Conservation (phyloP, 1,140 invertebrate genomes). For the Galleria mellonella region DNA sequence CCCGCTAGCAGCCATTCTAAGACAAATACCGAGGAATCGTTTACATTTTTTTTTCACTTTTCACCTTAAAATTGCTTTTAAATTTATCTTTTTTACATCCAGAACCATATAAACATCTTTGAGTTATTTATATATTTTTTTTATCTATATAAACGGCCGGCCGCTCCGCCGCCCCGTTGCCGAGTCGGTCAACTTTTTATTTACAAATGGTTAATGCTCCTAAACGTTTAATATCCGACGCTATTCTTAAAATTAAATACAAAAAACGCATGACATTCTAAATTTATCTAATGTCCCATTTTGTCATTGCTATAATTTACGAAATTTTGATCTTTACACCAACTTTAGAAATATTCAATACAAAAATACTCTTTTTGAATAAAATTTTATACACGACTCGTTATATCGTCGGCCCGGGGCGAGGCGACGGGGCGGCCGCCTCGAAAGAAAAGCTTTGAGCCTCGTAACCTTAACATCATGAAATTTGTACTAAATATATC, state of each 20-base stretch:
- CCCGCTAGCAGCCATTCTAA: conserved; percentile 58
- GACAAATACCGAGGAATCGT: conserved; percentile 69
- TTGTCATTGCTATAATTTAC: conserved; percentile 72
- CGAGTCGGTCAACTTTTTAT: conserved; percentile 65
- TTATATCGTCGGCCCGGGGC: conserved; percentile 44
- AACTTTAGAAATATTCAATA: conserved; percentile 76
- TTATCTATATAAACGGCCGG: conserved; percentile 67
- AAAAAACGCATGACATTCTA: conserved; percentile 74
- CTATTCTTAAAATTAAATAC: conserved; percentile 75
- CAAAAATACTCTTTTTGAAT: conserved; percentile 76
- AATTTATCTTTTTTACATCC: conserved; percentile 73
- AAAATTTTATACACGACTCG: conserved; percentile 74
- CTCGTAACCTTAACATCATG: conserved; percentile 72
- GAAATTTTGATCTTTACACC: conserved; percentile 75
- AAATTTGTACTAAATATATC: conserved; percentile 76
- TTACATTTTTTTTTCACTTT: conserved; percentile 56
- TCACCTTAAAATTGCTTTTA: conserved; percentile 66
- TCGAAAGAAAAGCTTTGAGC: conserved; percentile 72
- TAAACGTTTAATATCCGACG: conserved; percentile 73
- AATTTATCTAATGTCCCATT: conserved; percentile 71
- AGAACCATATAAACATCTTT: conserved; percentile 76
- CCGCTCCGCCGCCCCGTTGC: conserved; percentile 38
- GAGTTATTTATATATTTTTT: conserved; percentile 73
- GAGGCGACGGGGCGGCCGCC: conserved; percentile 40
- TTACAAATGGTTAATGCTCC: conserved; percentile 74